Conservation (phyloP, 2,113 vertebrate species). For the Hylia prasina region DNA sequence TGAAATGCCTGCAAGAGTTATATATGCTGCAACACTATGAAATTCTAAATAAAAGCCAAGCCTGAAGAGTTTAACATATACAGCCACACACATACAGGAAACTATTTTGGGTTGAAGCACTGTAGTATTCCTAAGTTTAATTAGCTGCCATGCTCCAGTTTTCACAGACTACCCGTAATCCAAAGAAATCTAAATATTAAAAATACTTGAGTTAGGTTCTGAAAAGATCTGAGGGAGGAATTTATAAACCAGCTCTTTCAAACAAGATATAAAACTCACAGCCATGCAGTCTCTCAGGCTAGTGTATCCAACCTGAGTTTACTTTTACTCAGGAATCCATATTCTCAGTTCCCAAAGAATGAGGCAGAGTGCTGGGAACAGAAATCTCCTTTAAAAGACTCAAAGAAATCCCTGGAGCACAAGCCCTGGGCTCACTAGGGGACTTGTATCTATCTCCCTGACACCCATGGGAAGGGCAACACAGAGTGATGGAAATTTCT, state of each 20-base stretch:
- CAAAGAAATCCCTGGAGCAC: neutral
- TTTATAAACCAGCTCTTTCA: neutral
- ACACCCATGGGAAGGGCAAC: neutral
- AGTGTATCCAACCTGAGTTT: neutral
- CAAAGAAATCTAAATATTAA: neutral
- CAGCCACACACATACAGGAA: neutral
- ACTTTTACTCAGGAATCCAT: neutral
- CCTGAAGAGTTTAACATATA: neutral
- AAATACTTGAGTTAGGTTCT: neutral
- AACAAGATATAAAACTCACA: neutral
- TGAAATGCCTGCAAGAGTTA: neutral
- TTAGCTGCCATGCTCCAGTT: neutral
- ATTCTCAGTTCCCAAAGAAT: accelerated
- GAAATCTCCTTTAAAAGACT: neutral
- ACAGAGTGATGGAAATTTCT: neutral
- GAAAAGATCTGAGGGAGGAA: neutral
- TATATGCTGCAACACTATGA: neutral
- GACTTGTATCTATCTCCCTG: neutral
- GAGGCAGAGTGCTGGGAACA: neutral
- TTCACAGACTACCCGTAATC: neutral
- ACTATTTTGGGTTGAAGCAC: neutral
- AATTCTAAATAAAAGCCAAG: conserved; percentile 12
- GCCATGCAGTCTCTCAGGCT: neutral
- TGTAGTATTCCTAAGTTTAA: neutral
- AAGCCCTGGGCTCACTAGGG: neutral